Conservation (phyloP, 2,797 vertebrate genomes). For the Paedocypris micromegethes region DNA sequence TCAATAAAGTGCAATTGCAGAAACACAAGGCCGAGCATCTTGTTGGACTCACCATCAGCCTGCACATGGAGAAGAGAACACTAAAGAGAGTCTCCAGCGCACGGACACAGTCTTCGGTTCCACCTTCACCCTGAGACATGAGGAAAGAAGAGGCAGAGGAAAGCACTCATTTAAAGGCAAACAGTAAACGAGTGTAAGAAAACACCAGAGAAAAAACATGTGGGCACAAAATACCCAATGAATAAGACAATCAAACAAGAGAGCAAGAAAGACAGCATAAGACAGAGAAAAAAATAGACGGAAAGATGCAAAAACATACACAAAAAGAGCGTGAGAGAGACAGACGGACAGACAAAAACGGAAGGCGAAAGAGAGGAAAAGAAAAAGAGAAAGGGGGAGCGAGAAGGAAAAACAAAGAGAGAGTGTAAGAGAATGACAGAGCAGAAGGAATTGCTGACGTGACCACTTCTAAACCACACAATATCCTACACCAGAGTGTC, state of each 20-base stretch:
- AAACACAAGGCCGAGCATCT: background rate
- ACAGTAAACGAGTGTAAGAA: no score
- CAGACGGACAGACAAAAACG: no score
- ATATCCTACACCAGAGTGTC: conserved; percentile 6
- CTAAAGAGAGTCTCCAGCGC: conserved; percentile 94
- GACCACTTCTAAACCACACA: background rate
- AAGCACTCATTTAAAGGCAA: no score
- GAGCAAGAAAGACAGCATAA: background rate
- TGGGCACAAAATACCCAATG: conserved; percentile 32
- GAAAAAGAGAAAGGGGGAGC: no score
- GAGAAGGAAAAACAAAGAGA: no score
- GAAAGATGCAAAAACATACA: conserved; percentile 7
- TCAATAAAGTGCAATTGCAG: background rate
- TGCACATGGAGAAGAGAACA: conserved; percentile 92
- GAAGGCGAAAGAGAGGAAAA: no score
- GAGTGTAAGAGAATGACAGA: no score
- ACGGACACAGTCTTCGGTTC: conserved; percentile 83
- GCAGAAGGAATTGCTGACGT: no score
- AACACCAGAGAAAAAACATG: conserved; percentile 1
- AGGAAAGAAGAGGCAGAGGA: no score
- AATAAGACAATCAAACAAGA: conserved; percentile 5
- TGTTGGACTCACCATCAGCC: conserved; percentile 85
- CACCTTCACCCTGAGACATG: conserved; percentile 80
- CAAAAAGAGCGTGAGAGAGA: background rate
- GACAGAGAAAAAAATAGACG: conserved; percentile 9